Percentiles rank a stretch among this genome's conserved stretches.
Conservation (phyloP, 2,888 invertebrate species). For the Lasioglossum morio region DNA sequence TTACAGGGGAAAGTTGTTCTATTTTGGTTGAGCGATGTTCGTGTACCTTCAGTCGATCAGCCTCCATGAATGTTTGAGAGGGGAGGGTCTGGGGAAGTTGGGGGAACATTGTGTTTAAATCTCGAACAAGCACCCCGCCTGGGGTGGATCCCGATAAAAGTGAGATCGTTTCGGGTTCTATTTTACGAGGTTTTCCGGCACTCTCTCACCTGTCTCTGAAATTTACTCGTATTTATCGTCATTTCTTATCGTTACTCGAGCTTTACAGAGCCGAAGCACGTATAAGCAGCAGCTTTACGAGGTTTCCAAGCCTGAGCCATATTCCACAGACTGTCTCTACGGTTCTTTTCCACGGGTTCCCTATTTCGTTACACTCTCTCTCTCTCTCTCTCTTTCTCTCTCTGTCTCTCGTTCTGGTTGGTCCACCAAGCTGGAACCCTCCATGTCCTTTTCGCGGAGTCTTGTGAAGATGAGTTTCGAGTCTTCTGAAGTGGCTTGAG, state of each 20-base stretch:
- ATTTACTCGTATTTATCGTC: constrained; percentile 23
- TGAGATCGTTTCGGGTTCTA: neutral
- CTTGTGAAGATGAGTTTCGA: constrained; percentile 42
- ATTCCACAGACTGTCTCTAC: constrained; percentile 31
- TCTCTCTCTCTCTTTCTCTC: neutral
- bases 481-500: constrained; percentile 36
- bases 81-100: neutral
- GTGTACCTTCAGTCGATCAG: neutral
- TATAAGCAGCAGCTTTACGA: constrained; percentile 31
- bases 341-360: constrained; percentile 15
- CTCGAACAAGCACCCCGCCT: neutral
- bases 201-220: constrained; percentile 18
- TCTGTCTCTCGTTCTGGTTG: neutral
- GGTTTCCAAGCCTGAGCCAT: constrained; percentile 15
- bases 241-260: constrained; percentile 30
- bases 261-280: constrained; percentile 8
- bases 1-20: neutral
- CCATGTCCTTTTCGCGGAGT: constrained; percentile 11
- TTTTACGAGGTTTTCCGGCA: constrained; percentile 3
- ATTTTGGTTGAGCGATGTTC: neutral
- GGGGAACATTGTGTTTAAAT: constrained; percentile 12
- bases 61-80: neutral
- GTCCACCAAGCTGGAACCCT: neutral
- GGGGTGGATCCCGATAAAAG: constrained; percentile 17
- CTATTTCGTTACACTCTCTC: neutral